Conservation (phyloP, 2,888 invertebrate genomes). For the Amphipoea oculea region DNA sequence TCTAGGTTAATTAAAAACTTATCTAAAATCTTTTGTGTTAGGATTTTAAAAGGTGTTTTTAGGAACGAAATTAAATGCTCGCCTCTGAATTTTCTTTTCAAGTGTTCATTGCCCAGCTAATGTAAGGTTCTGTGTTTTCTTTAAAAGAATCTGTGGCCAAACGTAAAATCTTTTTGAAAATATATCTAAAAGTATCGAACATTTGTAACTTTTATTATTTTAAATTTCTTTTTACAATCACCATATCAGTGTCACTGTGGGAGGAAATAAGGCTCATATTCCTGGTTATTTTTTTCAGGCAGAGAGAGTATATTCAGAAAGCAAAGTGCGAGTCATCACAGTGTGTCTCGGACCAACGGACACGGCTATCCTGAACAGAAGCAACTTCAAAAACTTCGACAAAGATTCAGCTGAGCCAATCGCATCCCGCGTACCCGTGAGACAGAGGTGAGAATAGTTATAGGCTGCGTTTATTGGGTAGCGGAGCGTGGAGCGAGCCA, state of each 20-base stretch:
- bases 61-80: conserved; percentile 2
- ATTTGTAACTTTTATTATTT: neutral
- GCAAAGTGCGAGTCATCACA: conserved; percentile 81
- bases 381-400: conserved; percentile 74
- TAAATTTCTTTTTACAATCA: neutral
- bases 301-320: conserved; percentile 72
- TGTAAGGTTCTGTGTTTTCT: neutral
- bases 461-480: neutral
- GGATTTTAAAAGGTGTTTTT: neutral
- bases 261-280: neutral
- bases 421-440: conserved; percentile 74
- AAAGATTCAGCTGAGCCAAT: conserved; percentile 70
- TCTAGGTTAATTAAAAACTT: conserved; percentile 50
- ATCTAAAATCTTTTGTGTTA: conserved; percentile 27
- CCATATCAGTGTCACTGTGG: neutral
- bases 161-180: neutral
- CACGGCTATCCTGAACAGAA: conserved; percentile 82
- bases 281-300: conserved; percentile 69
- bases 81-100: conserved; percentile 3
- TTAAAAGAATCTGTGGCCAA: neutral
- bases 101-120: conserved; percentile 7
- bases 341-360: conserved; percentile 87
- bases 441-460: conserved; percentile 78
- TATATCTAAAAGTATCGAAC: neutral
- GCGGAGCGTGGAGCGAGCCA: neutral